A percentile compares a stretch with the other conserved stretches of the same genome.
phyloP scores from a whole-genome alignment of 1,140 invertebrate species.

The Elymnias hypermnestra region DNA sequence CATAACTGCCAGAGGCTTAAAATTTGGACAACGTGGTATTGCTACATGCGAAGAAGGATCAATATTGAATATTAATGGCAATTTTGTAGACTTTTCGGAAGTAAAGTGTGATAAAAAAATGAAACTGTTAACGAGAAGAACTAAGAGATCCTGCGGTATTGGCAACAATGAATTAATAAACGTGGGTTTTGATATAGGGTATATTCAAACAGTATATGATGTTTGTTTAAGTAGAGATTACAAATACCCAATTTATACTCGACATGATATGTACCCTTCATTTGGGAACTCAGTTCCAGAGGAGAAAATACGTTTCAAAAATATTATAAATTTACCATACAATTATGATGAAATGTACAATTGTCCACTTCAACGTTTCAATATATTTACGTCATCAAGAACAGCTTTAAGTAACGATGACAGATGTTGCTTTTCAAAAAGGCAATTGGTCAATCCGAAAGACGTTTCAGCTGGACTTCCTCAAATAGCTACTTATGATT shows the following conservation, averaged over 20 bases:
- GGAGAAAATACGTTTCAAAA: slow-evolving; percentile 18
- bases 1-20: background rate
- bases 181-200: slow-evolving; percentile 30
- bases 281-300: slow-evolving; percentile 4
- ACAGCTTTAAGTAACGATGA: slow-evolving; percentile 26
- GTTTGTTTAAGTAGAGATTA: slow-evolving; percentile 37
- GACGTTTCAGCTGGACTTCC: slow-evolving; percentile 23
- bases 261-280: slow-evolving; percentile 22
- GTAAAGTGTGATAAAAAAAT: slow-evolving; percentile 32
- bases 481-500: slow-evolving; percentile 31
- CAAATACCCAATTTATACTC: slow-evolving; percentile 32
- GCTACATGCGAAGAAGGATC: background rate
- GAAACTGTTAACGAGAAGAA: slow-evolving; percentile 16
- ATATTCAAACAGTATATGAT: slow-evolving; percentile 28
- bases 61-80: slow-evolving; percentile 26
- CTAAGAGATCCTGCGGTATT: slow-evolving; percentile 21
- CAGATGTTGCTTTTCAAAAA: slow-evolving; percentile 38
- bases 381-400: slow-evolving; percentile 14
- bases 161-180: slow-evolving; percentile 31
- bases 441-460: slow-evolving; percentile 34
- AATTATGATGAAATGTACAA: slow-evolving; percentile 33
- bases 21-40: background rate
- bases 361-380: background rate
- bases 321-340: slow-evolving; percentile 10
- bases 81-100: slow-evolving; percentile 26